These are phyloP conservation scores for Melanchra persicariae DNA, from an alignment of 2,888 invertebrate species.

Conservation along the genomic window DNA sequence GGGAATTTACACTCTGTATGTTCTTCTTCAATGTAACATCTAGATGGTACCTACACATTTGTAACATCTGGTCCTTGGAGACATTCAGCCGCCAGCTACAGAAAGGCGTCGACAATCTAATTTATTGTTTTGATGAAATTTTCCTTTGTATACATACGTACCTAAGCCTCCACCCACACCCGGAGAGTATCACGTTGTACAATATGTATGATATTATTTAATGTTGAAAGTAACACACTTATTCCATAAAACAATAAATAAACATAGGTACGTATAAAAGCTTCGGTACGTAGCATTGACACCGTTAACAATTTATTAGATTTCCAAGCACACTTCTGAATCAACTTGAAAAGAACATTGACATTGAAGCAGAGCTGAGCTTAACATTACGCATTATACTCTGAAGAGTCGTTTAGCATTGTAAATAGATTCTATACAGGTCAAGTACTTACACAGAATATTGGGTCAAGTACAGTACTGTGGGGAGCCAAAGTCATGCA, in stretches of 20 bases:
- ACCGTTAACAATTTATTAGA: slow-evolving; percentile 2
- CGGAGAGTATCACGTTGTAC: not conserved
- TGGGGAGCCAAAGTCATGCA: slow-evolving; percentile 37
- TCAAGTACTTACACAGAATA: slow-evolving; percentile 56
- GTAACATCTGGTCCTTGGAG: slow-evolving; percentile 16
- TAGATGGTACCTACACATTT: slow-evolving; percentile 1
- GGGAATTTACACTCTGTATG: slow-evolving; percentile 1
- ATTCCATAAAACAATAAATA: not conserved
- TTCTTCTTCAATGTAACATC: not conserved
- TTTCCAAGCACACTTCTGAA: slow-evolving; percentile 24
- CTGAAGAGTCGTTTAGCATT: slow-evolving; percentile 49
- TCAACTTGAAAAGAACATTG: slow-evolving; percentile 45
- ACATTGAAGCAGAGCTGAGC: slow-evolving; percentile 39
- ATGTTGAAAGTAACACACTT: not conserved
- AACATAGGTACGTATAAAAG: not conserved
- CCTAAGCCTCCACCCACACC: slow-evolving; percentile 5
- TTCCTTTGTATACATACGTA: slow-evolving; percentile 4
- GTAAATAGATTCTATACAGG: slow-evolving; percentile 58
- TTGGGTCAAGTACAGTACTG: slow-evolving; percentile 60
- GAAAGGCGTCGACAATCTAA: slow-evolving; percentile 13
- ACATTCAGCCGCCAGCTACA: not conserved
- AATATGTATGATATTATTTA: slow-evolving; percentile 28
- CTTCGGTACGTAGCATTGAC: not conserved
- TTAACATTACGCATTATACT: slow-evolving; percentile 23
- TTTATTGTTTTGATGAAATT: slow-evolving; percentile 26